Conservation (phyloP, 2,797 vertebrate genomes). For the Knipowitschia caucasica region DNA sequence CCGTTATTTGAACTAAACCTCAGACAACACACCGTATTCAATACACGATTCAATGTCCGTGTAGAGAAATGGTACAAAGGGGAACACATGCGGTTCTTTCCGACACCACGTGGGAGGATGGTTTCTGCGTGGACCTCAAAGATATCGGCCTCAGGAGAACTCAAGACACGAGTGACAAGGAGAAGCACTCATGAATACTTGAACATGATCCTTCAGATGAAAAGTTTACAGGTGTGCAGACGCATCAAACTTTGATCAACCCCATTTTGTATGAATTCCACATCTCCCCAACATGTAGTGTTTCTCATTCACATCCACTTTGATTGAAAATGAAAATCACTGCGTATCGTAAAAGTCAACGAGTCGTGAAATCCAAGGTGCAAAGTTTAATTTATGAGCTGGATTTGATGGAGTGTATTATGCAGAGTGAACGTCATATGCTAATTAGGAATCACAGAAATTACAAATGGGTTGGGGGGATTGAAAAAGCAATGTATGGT, state of each 20-base stretch:
- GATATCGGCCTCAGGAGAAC: slow-evolving; percentile 26
- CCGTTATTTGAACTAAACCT: too few relatives aligned
- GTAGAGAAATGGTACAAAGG: slow-evolving; percentile 9
- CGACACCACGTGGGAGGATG: slow-evolving; percentile 2
- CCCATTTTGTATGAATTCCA: slow-evolving; percentile 32
- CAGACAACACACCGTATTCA: too few relatives aligned
- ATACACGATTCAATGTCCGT: too few relatives aligned
- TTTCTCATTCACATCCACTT: slow-evolving; percentile 12
- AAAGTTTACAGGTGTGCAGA: slow-evolving; percentile 47
- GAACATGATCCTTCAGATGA: slow-evolving; percentile 40
- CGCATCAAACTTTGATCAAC: slow-evolving; percentile 48
- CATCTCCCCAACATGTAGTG: neutral
- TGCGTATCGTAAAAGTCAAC: slow-evolving; percentile 2
- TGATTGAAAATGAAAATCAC: slow-evolving; percentile 19
- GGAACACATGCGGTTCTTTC: neutral
- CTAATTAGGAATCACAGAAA: neutral
- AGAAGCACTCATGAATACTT: slow-evolving; percentile 53
- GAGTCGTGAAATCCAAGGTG: neutral
- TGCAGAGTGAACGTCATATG: neutral
- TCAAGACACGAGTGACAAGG: slow-evolving; percentile 43
- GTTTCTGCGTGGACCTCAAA: slow-evolving; percentile 27
- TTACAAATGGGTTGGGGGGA: neutral
- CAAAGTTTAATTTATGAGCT: slow-evolving; percentile 8
- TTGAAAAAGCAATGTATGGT: neutral
- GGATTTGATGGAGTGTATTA: neutral